A percentile compares a stretch with the other conserved stretches of the same genome.
Evolutionary conservation across 2,113 vertebrate species (phyloP).

Genomic region (Microtus montanus): DNA sequence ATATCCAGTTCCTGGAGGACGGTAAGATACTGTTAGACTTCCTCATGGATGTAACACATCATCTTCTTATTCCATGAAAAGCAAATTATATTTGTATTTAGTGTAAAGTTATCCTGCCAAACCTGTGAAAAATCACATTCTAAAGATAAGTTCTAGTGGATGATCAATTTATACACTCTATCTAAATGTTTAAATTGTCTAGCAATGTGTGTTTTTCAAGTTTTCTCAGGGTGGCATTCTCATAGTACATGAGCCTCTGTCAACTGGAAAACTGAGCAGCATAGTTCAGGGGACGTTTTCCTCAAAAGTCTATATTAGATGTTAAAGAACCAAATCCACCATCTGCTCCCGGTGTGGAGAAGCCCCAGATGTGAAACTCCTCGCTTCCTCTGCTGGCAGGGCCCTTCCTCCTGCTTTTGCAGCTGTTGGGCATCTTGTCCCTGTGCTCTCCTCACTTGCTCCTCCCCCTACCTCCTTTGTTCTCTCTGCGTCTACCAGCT

Average conservation of each 20-base stretch:
- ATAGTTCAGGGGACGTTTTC: not conserved
- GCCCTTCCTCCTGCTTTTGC: not conserved
- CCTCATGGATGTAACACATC: not conserved
- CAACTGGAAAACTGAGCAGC: not conserved
- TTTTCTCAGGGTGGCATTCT: not conserved
- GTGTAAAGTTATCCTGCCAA: slow-evolving; percentile 1
- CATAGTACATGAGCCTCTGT: not conserved
- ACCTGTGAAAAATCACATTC: slow-evolving; percentile 31
- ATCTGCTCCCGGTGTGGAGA: not conserved
- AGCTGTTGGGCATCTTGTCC: not conserved
- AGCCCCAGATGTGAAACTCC: not conserved
- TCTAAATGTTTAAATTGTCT: not conserved
- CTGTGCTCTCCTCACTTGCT: not conserved
- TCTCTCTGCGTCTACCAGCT: not conserved
- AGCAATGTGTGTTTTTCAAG: not conserved
- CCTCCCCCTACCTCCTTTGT: not conserved
- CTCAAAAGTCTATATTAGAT: not conserved
- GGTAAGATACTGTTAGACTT: slow-evolving; percentile 84
- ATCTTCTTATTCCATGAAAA: slow-evolving; percentile 18
- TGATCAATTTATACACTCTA: not conserved
- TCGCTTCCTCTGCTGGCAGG: not conserved
- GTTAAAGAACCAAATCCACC: not conserved
- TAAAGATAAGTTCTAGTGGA: slow-evolving; percentile 33
- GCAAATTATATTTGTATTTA: slow-evolving; percentile 1
- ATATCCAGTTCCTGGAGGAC: slow-evolving; percentile 98